A percentile compares a stretch with the other conserved stretches of the same genome.
Conservation (phyloP, 2,113 vertebrate species). For the Sula dactylatra region DNA sequence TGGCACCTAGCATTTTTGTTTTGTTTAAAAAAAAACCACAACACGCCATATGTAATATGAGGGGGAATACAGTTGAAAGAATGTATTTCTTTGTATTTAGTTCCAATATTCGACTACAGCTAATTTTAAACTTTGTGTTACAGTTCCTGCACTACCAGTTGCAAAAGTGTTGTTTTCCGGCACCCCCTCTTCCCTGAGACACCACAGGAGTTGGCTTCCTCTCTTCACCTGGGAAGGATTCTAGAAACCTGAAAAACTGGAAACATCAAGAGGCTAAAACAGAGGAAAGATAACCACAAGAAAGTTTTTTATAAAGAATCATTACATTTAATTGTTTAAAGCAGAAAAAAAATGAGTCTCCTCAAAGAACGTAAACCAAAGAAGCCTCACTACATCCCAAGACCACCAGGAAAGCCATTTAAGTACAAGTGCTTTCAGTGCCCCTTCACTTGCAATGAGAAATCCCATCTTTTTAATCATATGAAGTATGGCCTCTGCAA, state of each 20-base stretch:
- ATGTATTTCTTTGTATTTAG: not conserved
- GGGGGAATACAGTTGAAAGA: not conserved
- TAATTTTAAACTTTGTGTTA: constrained; percentile 42
- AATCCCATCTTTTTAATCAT: constrained; percentile 98
- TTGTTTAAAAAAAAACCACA: not conserved
- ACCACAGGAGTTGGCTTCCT: not conserved
- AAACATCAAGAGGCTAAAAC: not conserved
- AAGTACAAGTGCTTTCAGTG: constrained; percentile 99
- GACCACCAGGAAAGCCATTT: constrained; percentile 95
- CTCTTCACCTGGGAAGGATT: not conserved
- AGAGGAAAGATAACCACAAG: not conserved
- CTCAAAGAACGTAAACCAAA: constrained; percentile 92
- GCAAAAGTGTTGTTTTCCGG: not conserved
- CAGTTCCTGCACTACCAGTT: constrained; percentile 45
- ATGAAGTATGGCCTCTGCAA: constrained; percentile 98
- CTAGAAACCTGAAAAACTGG: constrained; percentile 56
- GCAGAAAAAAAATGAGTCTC: constrained; percentile 79
- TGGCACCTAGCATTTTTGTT: not conserved
- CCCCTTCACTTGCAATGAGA: constrained; percentile 98
- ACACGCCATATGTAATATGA: fast-evolving
- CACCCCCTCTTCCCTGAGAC: not conserved
- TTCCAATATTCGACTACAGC: not conserved
- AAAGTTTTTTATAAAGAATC: not conserved
- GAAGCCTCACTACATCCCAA: constrained; percentile 95
- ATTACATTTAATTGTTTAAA: constrained; percentile 4